These are phyloP conservation scores for Amblyteles armatorius DNA, from an alignment of 2,888 invertebrate species.

Conservation along the genomic window DNA sequence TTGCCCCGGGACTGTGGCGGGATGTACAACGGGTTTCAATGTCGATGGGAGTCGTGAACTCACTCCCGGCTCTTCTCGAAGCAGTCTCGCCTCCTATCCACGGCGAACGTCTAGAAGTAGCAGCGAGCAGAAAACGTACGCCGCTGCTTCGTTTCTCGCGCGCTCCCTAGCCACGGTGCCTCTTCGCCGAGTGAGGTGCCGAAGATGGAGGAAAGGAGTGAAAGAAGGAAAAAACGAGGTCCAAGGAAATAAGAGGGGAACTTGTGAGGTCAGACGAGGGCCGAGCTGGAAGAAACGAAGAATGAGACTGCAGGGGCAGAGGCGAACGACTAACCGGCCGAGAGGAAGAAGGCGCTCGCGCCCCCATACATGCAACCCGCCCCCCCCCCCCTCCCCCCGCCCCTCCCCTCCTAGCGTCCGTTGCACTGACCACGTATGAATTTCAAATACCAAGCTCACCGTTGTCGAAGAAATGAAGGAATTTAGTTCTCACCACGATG, in stretches of 20 bases:
- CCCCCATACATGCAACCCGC: conserved; percentile 3
- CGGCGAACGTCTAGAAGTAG: conserved; percentile 43
- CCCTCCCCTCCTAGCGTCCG: background rate
- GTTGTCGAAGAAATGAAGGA: background rate
- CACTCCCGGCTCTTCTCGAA: conserved; percentile 30
- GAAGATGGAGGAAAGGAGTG: conserved; percentile 54
- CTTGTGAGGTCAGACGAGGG: conserved; percentile 66
- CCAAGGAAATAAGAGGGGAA: conserved; percentile 66
- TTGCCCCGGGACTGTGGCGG: conserved; percentile 42
- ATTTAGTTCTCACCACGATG: background rate
- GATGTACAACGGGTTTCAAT: conserved; percentile 58
- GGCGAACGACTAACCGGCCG: conserved; percentile 46
- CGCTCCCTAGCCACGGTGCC: conserved; percentile 13
- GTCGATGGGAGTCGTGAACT: conserved; percentile 64
- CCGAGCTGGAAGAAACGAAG: conserved; percentile 45
- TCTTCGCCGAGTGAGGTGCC: conserved; percentile 51
- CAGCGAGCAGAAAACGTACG: conserved; percentile 33
- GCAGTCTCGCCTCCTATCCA: conserved; percentile 27
- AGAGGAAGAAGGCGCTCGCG: conserved; percentile 14
- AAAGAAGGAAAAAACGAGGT: conserved; percentile 60
- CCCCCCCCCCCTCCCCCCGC: no score
- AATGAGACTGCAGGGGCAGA: conserved; percentile 17
- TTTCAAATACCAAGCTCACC: background rate
- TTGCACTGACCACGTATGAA: conserved; percentile 8
- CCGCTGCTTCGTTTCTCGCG: conserved; percentile 53